A percentile compares a stretch with the other conserved stretches of the same genome.
Conservation (phyloP, 2,797 vertebrate species). For the Octomys mimax region DNA sequence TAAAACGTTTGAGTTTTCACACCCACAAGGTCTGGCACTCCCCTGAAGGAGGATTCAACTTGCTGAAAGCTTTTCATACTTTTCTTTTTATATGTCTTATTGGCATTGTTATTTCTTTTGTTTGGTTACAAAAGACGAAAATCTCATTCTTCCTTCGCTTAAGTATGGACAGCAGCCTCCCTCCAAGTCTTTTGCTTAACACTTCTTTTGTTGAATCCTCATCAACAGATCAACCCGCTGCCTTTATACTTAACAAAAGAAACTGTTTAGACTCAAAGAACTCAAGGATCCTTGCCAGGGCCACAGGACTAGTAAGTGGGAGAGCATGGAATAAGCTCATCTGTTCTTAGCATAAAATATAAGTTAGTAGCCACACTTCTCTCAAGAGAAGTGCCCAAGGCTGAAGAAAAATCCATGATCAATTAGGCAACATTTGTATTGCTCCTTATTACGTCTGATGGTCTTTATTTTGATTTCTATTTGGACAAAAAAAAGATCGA, state of each 20-base stretch:
- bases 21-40: constrained; percentile 20
- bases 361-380: background rate
- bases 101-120: constrained; percentile 25
- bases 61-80: background rate
- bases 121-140: constrained; percentile 21
- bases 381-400: background rate
- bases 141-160: background rate
- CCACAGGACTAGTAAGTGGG: background rate
- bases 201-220: background rate
- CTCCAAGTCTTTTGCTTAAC: background rate
- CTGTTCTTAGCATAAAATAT: background rate
- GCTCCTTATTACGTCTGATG: background rate
- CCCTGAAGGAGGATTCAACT: background rate
- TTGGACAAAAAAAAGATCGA: constrained; percentile 27
- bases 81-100: background rate
- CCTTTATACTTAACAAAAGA: background rate
- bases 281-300: background rate
- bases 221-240: background rate
- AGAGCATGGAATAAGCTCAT: background rate
- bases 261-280: background rate
- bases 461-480: constrained; percentile 14
- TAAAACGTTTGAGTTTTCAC: constrained; percentile 49
- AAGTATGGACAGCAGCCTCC: background rate
- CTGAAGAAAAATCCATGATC: background rate
- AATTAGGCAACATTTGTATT: background rate